A percentile compares a stretch with the other conserved stretches of the same genome.
Evolutionary conservation across 2,888 invertebrate species (phyloP).

Genomic region (Dryocosmus kuriphilus): DNA sequence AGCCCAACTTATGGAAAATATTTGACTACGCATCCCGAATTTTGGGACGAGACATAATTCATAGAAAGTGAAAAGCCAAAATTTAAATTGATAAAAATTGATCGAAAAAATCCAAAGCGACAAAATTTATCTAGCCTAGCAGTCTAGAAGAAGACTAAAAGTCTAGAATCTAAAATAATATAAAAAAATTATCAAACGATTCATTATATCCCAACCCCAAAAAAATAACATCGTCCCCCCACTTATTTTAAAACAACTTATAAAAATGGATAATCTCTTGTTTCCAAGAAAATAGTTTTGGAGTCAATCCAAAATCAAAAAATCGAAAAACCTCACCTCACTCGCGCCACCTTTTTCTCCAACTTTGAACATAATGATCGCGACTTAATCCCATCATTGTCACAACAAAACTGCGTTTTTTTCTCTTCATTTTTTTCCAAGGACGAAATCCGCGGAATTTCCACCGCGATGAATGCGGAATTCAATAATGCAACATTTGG

Average conservation of each 20-base stretch:
- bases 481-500: slow-evolving; percentile 27
- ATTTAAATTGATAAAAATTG: too few relatives aligned
- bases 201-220: not conserved
- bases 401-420: slow-evolving; percentile 28
- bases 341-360: not conserved
- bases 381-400: not conserved
- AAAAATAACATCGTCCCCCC: not conserved
- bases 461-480: not conserved
- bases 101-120: too few relatives aligned
- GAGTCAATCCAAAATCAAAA: slow-evolving; percentile 25
- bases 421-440: not conserved
- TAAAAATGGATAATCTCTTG: slow-evolving; percentile 19
- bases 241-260: not conserved
- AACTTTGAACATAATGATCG: slow-evolving; percentile 5
- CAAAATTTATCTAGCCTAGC: too few relatives aligned
- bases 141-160: too few relatives aligned
- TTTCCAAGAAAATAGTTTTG: slow-evolving; percentile 21
- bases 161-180: too few relatives aligned
- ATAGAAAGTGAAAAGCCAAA: too few relatives aligned
- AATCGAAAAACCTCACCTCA: slow-evolving; percentile 3
- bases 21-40: too few relatives aligned
- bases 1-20: too few relatives aligned
- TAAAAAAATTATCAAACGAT: not conserved
- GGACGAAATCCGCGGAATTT: not conserved
- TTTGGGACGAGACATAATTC: too few relatives aligned